Evolutionary conservation across 2,797 vertebrate species (phyloP), one percentile per base, ranked within the genome.

Genomic region (Sparus aurata): DNA sequence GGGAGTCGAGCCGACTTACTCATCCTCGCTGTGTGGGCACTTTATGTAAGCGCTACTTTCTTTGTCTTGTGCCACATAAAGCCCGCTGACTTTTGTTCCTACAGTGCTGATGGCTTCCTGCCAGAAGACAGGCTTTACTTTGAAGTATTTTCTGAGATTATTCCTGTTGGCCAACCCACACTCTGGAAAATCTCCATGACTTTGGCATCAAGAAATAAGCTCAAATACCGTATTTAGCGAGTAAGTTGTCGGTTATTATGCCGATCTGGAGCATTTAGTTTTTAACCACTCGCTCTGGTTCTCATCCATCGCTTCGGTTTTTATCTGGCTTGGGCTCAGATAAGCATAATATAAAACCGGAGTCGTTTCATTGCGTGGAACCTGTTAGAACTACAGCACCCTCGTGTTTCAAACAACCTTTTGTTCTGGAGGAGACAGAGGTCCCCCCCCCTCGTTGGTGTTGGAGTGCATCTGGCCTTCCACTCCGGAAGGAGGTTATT

Each of bases 401-500:
- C 68, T 85, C 45, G 2, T 73, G 61, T 84, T 30, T 87, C 73
- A 73, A 45, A 41, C 61, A 53, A 8, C 12, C 63, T 64, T 70
- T 82, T 85, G 69, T 90, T 62, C 49, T 20, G 47, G 49, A 20
- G 74, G 65, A 55, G 61, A 34, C 34, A 47, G 22, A 68, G 38
- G 54, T 34, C 2, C 11, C 55, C 47, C 25, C 20, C 17, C 18
- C 12, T 15, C 17, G 0, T 18, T 38, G 16, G 16, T 64, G 64
- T 79, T 58, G 71, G 75, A 88, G 72, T 69, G 72, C 63, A 62
- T 75, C 60, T 60, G 77, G 75, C 49, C 53, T 54, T 73, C 64
- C 69, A 54, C 53, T 69, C 54, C 65, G 80, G 63, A 79, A 67
- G 46, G 49, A 75, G 77, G 83, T 83, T 87, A 80, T 87, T 88